These are phyloP conservation scores for Coregonus ussuriensis DNA, from an alignment of 2,797 vertebrate species.

Conservation along the genomic window DNA sequence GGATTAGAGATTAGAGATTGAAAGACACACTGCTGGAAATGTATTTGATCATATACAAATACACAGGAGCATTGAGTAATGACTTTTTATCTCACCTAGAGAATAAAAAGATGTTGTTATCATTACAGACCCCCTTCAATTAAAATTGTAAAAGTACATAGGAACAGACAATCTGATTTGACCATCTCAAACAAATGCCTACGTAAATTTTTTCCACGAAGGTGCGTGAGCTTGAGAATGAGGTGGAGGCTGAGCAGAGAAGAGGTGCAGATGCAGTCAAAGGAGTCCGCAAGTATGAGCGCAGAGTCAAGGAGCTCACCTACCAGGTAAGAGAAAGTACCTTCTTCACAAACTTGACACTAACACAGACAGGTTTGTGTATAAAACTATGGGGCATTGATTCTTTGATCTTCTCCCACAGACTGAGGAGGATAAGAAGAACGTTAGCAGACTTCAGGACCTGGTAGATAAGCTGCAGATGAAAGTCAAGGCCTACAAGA, in stretches of 20 bases:
- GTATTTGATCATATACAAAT: not conserved
- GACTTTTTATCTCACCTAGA: not conserved
- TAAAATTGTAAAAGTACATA: not conserved
- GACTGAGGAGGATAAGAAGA: slow-evolving; percentile 79
- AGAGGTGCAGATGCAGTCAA: slow-evolving; percentile 68
- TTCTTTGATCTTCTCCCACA: not conserved
- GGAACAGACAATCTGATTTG: not conserved
- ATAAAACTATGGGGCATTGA: not conserved
- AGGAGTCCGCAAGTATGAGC: slow-evolving; percentile 50
- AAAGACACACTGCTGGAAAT: not conserved
- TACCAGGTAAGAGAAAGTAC: not conserved
- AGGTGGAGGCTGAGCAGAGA: slow-evolving; percentile 76
- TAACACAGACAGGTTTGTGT: not conserved
- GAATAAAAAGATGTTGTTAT: not conserved
- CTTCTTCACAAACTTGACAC: not conserved
- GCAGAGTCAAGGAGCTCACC: not conserved
- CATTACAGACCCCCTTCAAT: not conserved
- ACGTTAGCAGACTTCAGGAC: slow-evolving; percentile 77
- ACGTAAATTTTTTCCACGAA: not conserved
- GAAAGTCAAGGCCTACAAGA: slow-evolving; percentile 80
- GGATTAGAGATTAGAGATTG: not conserved
- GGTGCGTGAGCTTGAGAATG: slow-evolving; percentile 67
- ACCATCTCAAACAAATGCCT: not conserved
- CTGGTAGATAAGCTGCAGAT: slow-evolving; percentile 79
- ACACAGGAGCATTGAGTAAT: not conserved